Percentiles rank a stretch among this genome's conserved stretches.
Conservation (phyloP, 2,888 invertebrate species). For the Lapara coniferarum region DNA sequence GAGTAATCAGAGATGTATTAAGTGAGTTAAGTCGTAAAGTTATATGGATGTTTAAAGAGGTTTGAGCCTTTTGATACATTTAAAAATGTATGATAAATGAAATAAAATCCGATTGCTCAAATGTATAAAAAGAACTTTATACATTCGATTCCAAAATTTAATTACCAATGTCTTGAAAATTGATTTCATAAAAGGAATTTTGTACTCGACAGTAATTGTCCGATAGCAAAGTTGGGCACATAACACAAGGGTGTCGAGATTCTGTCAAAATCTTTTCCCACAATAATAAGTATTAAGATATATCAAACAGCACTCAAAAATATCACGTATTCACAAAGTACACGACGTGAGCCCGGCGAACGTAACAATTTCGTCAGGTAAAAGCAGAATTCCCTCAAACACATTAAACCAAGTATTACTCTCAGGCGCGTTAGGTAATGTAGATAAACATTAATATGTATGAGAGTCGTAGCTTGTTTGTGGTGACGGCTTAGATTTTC, state of each 20-base stretch:
- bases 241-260: not conserved
- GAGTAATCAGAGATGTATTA: conserved; percentile 16
- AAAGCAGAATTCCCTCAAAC: conserved; percentile 67
- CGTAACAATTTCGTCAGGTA: conserved; percentile 63
- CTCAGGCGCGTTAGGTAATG: conserved; percentile 66
- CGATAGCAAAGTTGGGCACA: too few relatives aligned
- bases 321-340: conserved; percentile 29
- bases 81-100: not conserved
- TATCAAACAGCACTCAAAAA: conserved; percentile 24
- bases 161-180: too few relatives aligned
- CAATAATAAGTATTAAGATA: conserved; percentile 20
- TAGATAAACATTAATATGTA: conserved; percentile 80
- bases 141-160: not conserved
- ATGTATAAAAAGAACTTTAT: not conserved
- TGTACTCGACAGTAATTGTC: not conserved
- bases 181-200: not conserved
- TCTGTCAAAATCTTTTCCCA: not conserved
- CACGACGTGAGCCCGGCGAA: conserved; percentile 31
- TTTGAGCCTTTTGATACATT: not conserved
- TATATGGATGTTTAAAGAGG: conserved; percentile 3
- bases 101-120: not conserved
- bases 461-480: conserved; percentile 72
- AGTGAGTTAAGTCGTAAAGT: conserved; percentile 13
- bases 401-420: conserved; percentile 67
- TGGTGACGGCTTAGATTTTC: conserved; percentile 71